A percentile compares a stretch with the other conserved stretches of the same genome.
These are phyloP conservation scores for Metopia argyrocephala DNA, from an alignment of 2,888 invertebrate genomes.

Conservation along the genomic window DNA sequence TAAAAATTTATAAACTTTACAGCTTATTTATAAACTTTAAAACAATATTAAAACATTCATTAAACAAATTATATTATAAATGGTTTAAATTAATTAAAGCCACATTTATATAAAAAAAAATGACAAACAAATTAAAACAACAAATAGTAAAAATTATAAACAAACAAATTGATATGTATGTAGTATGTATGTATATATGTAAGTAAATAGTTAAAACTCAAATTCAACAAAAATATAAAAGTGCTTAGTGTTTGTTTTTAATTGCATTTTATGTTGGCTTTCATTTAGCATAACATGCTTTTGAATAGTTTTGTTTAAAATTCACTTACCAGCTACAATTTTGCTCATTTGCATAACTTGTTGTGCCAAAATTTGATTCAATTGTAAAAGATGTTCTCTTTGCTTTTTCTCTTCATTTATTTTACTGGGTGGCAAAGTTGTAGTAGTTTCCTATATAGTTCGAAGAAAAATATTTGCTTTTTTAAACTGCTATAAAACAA, in stretches of 20 bases:
- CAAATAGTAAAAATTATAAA: slow-evolving; percentile 57
- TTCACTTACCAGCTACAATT: slow-evolving; percentile 92
- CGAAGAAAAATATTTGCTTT: not conserved
- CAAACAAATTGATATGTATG: slow-evolving; percentile 20
- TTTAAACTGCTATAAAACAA: not conserved
- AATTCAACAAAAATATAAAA: slow-evolving; percentile 59
- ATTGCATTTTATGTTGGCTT: slow-evolving; percentile 22
- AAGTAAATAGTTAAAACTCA: slow-evolving; percentile 38
- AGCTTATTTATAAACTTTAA: not conserved
- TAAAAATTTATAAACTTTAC: slow-evolving; percentile 22
- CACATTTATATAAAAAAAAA: slow-evolving; percentile 10
- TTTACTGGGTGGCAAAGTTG: slow-evolving; percentile 83
- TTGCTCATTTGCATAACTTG: slow-evolving; percentile 97
- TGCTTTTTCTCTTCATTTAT: slow-evolving; percentile 91
- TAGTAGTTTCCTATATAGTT: slow-evolving; percentile 70
- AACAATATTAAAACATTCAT: slow-evolving; percentile 26
- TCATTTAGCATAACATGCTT: slow-evolving; percentile 52
- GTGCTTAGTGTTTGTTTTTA: slow-evolving; percentile 56
- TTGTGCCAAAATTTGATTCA: slow-evolving; percentile 94
- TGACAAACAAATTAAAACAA: slow-evolving; percentile 64
- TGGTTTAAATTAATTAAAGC: slow-evolving; percentile 24
- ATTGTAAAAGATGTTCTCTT: slow-evolving; percentile 91
- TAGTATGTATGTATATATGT: not conserved
- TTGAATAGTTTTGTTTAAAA: slow-evolving; percentile 45
- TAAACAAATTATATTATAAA: not conserved